Evolutionary conservation across 2,797 vertebrate genomes (phyloP), one percentile per base, ranked within the genome.

Genomic region (Centroberyx gerrardi): DNA sequence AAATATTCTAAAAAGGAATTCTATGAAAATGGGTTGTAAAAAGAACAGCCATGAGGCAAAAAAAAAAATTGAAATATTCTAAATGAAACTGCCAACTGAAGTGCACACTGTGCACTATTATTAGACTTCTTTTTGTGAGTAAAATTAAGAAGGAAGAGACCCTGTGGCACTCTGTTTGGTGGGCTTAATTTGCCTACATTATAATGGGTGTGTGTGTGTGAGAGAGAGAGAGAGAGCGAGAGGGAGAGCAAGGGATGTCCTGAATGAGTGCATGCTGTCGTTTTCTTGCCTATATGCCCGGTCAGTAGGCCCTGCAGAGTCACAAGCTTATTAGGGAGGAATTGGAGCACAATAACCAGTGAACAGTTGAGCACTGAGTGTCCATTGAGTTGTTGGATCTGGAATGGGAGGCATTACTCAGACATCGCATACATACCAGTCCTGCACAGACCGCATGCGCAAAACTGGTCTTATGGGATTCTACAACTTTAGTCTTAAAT

Each of bases 281-380:
- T 65, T 59, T 62, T 22, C 68, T 38, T 76, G 68, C 42, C 40
- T 62, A 62, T 72, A 9, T 54, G 40, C 52, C 9, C 62, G 72
- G 68, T 67, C 67, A 84, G 68, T 60, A 73, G 74, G 76, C 78
- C 62, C 58, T 59, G 68, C 62, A 59, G 54, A 78, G 84, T 90
- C 88, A 90, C 85, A 87, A 65, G 85, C 66, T 76, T 70, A 72
- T 84, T 83, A 80, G 7, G 63, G 78, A 80, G 69, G 86, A 88
- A 90, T 62, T 90, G 81, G 78, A 88, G 82, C 86, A 91, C 90
- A 91, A 85, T 81, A 69, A 81, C 65, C 12, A 70, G 42, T 51
- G 60, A 67, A 51, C 72, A 74, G 72, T 81, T 80, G 77, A 90
- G 73, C 79, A 63, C 13, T 65, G 56, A 81, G 42, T 33, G 55